Conservation (phyloP, 2,888 invertebrate species). For the Cotesia congregata region DNA sequence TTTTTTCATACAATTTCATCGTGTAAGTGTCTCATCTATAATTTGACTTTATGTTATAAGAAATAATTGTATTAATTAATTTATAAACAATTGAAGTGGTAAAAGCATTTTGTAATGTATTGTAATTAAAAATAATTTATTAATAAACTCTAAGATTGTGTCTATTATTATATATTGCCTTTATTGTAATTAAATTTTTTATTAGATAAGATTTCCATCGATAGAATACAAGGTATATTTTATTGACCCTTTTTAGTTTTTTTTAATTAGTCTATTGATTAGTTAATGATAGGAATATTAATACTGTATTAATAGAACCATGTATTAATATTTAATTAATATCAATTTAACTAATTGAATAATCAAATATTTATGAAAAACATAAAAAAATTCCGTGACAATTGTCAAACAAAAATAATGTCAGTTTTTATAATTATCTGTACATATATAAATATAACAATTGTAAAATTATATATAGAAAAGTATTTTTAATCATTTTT, state of each 20-base stretch:
- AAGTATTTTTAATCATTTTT: too few relatives aligned
- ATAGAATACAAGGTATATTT: background rate
- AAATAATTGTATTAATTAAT: too few relatives aligned
- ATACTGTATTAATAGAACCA: constrained; percentile 42
- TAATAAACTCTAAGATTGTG: background rate
- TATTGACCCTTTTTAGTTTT: background rate
- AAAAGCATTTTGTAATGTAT: too few relatives aligned
- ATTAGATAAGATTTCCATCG: too few relatives aligned
- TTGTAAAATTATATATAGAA: background rate
- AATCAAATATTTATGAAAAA: background rate
- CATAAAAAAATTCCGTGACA: background rate
- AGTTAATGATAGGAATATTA: constrained; percentile 20
- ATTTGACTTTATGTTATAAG: too few relatives aligned
- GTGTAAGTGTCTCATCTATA: too few relatives aligned
- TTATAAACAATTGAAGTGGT: too few relatives aligned
- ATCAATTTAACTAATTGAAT: constrained; percentile 1
- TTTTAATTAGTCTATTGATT: constrained; percentile 17
- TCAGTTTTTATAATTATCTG: background rate
- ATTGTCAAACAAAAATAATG: background rate
- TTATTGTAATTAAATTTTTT: background rate
- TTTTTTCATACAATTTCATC: too few relatives aligned
- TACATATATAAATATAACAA: background rate
- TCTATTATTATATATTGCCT: constrained; percentile 12
- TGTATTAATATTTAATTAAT: background rate
- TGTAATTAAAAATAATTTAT: background rate